Percentiles rank a stretch among this genome's conserved stretches.
Evolutionary conservation across 2,113 vertebrate species (phyloP).

Genomic region (Desmodus rotundus): DNA sequence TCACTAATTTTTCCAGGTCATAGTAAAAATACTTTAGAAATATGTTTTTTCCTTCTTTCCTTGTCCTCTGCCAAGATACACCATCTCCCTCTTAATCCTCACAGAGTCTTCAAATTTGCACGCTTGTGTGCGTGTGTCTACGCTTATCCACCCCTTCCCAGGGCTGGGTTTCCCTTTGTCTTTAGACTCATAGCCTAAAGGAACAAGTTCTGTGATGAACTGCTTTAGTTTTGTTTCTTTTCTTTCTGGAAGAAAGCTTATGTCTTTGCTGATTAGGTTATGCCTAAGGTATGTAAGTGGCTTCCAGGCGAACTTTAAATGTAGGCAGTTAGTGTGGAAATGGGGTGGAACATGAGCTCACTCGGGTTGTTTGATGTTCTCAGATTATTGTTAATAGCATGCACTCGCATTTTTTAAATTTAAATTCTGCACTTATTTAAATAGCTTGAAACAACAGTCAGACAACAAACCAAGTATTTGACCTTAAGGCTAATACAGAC

Average conservation of each 20-base stretch:
- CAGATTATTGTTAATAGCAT: background rate
- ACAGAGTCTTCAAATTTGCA: background rate
- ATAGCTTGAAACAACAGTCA: background rate
- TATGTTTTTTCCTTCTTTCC: background rate
- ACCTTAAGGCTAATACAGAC: background rate
- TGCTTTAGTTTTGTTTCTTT: background rate
- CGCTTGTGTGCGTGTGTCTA: background rate
- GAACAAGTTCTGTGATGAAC: rapidly evolving
- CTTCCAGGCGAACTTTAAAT: background rate
- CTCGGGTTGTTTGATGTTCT: background rate
- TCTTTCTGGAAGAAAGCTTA: background rate
- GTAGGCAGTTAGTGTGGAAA: background rate
- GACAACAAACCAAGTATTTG: background rate
- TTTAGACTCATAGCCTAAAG: background rate
- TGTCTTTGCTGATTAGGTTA: background rate
- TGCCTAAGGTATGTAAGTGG: background rate
- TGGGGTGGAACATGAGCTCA: background rate
- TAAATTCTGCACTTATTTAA: background rate
- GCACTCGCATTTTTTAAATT: background rate
- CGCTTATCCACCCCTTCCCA: background rate
- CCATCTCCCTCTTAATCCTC: background rate
- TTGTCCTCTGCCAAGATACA: background rate
- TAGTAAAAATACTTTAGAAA: background rate
- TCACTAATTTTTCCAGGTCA: background rate
- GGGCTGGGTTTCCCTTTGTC: background rate